Percentiles rank a stretch among this genome's conserved stretches.
Conservation (phyloP, 1,140 invertebrate genomes). For the Cataglyphis hispanica region DNA sequence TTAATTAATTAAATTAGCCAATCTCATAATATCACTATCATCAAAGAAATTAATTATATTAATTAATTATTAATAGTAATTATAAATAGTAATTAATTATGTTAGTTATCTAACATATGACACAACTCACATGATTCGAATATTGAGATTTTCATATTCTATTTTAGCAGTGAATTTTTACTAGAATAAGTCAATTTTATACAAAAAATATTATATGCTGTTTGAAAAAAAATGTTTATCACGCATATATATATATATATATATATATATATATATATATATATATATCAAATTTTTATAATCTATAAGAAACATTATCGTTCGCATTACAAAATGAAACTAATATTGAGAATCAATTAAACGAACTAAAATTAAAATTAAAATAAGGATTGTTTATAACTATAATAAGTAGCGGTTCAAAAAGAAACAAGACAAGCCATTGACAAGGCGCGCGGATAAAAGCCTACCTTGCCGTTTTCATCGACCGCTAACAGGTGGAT, state of each 20-base stretch:
- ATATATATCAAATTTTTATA: too few species aligned
- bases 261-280: too few species aligned
- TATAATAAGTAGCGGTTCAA: not conserved
- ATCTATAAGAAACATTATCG: too few species aligned
- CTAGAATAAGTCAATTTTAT: not conserved
- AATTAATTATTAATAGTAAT: too few species aligned
- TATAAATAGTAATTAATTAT: too few species aligned
- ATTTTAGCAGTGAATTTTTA: not conserved
- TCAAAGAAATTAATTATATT: too few species aligned
- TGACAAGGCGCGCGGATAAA: not conserved
- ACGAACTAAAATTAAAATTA: not conserved
- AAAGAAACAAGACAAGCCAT: not conserved
- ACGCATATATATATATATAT: too few species aligned
- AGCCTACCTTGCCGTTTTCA: conserved; percentile 66
- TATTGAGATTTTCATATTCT: not conserved
- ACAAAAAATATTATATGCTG: not conserved
- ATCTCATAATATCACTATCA: too few species aligned
- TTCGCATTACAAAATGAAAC: not conserved
- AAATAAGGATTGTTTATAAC: not conserved
- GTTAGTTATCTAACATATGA: too few species aligned
- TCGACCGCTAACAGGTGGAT: conserved; percentile 68
- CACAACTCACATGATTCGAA: not conserved
- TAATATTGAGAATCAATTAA: not conserved
- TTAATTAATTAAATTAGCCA: too few species aligned
- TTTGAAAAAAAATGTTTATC: not conserved